Base-by-base conservation (phyloP, 2,797 vertebrate genomes). In the Lindbergichthys nudifrons region DNA sequence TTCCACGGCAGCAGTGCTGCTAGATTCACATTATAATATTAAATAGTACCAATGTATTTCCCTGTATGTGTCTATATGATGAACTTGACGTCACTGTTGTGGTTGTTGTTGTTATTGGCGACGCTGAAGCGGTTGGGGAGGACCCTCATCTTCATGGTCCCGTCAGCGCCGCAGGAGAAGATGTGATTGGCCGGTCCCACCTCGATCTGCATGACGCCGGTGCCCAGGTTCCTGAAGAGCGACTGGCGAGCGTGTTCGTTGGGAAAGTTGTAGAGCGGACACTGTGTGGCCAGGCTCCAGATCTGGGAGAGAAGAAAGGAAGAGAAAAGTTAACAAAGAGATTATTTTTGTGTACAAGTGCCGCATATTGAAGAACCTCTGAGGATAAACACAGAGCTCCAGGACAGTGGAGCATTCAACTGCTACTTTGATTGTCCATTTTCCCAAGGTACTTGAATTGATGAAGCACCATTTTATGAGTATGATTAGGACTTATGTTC, bases 121-220 rank as follows among this genome's bases (percentile, higher is more conserved):
- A 78, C 56, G 15, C 93, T 95, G 87, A 95, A 96, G 70, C 94
- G 95, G 91, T 98, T 96, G 0, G 97, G 97, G 18, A 99, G 94
- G 79, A 97, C 79, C 80, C 98, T 95, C 97, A 99, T 96, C 93
- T 99, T 99, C 94, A 99, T 97, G 85, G 98, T 99, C 64, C 98
- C 98, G 83, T 99, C 98, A 7, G 98, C 98, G 66, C 98, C 98
- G 84, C 98, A 99, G 59, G 98, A 99, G 89, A 99, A 99, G 86
- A 99, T 91, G 89, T 99, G 97, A 89, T 96, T 97, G 90, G 95
- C 88, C 47, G 96, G 97, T 26, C 96, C 97, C 71, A 95, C 95
- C 89, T 99, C 97, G 52, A 99, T 95, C 88, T 99, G 98, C 97
- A 99, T 99, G 80, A 99, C 97, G 32, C 98, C 98, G 0, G 98